Evolutionary conservation across 2,113 vertebrate species (phyloP).

Genomic region (Micronisus gabar): DNA sequence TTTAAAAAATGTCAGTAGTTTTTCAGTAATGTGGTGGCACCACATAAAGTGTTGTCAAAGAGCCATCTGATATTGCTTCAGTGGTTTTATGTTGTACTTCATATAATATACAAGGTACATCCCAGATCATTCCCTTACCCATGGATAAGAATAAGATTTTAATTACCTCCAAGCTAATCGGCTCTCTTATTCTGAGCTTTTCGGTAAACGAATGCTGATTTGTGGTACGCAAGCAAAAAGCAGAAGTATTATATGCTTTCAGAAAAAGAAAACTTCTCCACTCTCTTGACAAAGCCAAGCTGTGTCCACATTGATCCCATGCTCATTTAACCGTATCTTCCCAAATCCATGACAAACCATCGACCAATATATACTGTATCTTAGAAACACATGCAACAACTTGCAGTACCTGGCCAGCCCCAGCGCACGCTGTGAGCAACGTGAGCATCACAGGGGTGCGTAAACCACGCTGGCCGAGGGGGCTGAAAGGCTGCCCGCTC

Average conservation of each 20-base stretch:
- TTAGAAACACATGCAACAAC: background rate
- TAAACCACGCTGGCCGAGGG: background rate
- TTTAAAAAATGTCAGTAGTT: conserved; percentile 26
- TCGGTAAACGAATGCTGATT: background rate
- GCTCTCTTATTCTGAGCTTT: background rate
- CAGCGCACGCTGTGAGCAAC: too few species aligned
- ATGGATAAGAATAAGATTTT: background rate
- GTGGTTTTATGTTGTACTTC: conserved; percentile 3
- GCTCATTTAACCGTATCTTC: background rate
- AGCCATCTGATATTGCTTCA: conserved; percentile 10
- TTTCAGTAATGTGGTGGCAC: background rate
- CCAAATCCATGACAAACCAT: background rate
- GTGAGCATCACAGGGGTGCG: rapidly evolving
- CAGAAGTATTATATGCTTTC: background rate
- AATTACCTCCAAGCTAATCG: background rate
- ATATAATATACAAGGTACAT: background rate
- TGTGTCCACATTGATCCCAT: background rate
- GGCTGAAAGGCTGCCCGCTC: background rate
- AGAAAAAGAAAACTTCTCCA: background rate
- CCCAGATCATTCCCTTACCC: background rate
- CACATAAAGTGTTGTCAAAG: background rate
- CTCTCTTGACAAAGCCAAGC: background rate
- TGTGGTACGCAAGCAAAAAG: background rate
- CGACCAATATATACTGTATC: background rate
- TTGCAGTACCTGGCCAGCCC: background rate